A percentile compares a stretch with the other conserved stretches of the same genome.
Conservation (phyloP, 2,888 invertebrate species). For the Gymnoscelis rufifasciata region DNA sequence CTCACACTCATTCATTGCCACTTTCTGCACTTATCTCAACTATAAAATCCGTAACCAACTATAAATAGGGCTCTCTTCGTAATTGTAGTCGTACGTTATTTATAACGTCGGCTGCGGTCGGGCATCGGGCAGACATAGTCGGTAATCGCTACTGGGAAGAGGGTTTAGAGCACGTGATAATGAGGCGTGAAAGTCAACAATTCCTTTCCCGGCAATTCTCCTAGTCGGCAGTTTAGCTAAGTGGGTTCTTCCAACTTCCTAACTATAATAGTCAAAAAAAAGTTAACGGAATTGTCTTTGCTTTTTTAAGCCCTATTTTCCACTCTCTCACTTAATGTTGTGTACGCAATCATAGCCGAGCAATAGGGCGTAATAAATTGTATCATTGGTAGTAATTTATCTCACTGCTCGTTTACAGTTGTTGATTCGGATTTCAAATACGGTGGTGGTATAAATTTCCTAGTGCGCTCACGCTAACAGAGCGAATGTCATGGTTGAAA, state of each 20-base stretch:
- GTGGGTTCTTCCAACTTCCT: slow-evolving; percentile 17
- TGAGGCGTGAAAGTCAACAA: slow-evolving; percentile 28
- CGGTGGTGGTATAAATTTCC: slow-evolving; percentile 45
- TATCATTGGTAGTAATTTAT: slow-evolving; percentile 24
- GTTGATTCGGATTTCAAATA: slow-evolving; percentile 31
- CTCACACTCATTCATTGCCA: slow-evolving; percentile 50
- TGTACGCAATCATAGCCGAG: slow-evolving; percentile 6
- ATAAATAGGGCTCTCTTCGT: slow-evolving; percentile 44
- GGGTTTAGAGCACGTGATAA: slow-evolving; percentile 34
- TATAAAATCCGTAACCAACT: slow-evolving; percentile 44
- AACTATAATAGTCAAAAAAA: slow-evolving; percentile 10
- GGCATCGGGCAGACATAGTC: slow-evolving; percentile 27
- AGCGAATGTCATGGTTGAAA: slow-evolving; percentile 57
- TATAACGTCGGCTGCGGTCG: slow-evolving; percentile 39
- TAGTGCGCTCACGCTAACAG: slow-evolving; percentile 44
- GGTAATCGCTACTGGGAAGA: slow-evolving; percentile 27
- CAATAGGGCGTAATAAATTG: slow-evolving; percentile 27
- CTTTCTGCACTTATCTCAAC: slow-evolving; percentile 50
- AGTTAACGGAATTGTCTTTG: slow-evolving; percentile 5
- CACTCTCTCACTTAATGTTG: too few species aligned
- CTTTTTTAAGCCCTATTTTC: not conserved
- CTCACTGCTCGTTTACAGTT: slow-evolving; percentile 21
- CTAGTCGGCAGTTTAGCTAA: slow-evolving; percentile 21
- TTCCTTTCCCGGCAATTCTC: slow-evolving; percentile 25
- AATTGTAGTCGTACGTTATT: slow-evolving; percentile 44